These are phyloP conservation scores for Lamellibrachia satsuma DNA, from an alignment of 2,888 invertebrate species.

Conservation along the genomic window DNA sequence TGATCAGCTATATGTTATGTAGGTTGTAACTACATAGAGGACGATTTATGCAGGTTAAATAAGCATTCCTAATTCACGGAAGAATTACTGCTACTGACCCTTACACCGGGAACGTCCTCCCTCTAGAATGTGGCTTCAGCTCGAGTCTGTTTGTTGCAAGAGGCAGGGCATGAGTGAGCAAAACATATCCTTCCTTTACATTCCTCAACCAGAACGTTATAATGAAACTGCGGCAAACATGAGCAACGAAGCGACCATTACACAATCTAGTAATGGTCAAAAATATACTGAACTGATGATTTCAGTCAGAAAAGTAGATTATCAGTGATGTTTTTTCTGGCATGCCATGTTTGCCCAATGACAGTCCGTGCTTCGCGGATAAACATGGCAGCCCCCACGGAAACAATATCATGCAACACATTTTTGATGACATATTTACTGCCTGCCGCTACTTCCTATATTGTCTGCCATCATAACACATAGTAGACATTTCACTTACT, in stretches of 20 bases:
- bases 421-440: neutral
- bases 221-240: neutral
- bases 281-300: neutral
- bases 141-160: constrained; percentile 3
- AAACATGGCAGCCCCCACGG: neutral
- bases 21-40: neutral
- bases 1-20: neutral
- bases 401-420: neutral
- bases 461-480: neutral
- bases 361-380: constrained; percentile 17
- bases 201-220: neutral
- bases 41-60: neutral
- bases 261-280: neutral
- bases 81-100: neutral
- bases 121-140: neutral
- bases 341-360: constrained; percentile 3
- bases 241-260: neutral
- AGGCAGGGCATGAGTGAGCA: neutral
- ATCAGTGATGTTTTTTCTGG: neutral
- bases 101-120: neutral
- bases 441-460: neutral
- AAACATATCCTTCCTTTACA: neutral
- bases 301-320: constrained; percentile 12
- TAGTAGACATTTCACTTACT: neutral
- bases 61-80: neutral